A percentile compares a stretch with the other conserved stretches of the same genome.
These are phyloP conservation scores for Struthio camelus DNA, from an alignment of 2,113 vertebrate genomes.

Conservation along the genomic window DNA sequence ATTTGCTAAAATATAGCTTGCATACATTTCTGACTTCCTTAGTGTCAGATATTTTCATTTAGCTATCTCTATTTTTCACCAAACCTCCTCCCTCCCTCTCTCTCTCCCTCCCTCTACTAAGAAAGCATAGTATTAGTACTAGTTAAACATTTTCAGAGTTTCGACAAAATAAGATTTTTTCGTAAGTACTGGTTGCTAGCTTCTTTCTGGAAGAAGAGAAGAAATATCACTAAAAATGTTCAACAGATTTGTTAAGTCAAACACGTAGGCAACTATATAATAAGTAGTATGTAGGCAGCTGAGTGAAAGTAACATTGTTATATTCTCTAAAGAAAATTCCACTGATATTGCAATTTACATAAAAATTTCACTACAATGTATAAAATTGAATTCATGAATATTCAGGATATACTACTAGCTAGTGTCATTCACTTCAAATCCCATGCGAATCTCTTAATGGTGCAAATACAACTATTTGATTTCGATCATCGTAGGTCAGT, in stretches of 20 bases:
- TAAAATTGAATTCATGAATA: not conserved
- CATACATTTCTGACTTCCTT: not conserved
- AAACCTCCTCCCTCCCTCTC: not conserved
- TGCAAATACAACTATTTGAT: not conserved
- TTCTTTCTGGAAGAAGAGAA: not conserved
- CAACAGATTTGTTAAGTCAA: not conserved
- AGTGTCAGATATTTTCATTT: not conserved
- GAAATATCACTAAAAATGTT: not conserved
- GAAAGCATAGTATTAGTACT: not conserved
- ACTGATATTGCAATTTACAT: not conserved
- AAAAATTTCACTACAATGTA: not conserved
- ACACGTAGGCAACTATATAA: not conserved
- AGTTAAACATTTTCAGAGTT: not conserved
- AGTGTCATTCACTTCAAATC: not conserved
- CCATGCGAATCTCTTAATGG: not conserved
- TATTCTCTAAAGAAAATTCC: not conserved
- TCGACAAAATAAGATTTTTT: not conserved
- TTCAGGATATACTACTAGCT: not conserved
- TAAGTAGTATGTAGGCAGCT: not conserved
- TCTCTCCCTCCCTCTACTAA: not conserved
- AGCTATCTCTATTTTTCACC: not conserved
- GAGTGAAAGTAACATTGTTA: not conserved
- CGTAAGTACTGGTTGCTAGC: not conserved
- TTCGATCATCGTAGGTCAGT: not conserved
- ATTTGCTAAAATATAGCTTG: not conserved